Evolutionary conservation across 2,797 vertebrate species (phyloP).

Genomic region (Danio kyathit): DNA sequence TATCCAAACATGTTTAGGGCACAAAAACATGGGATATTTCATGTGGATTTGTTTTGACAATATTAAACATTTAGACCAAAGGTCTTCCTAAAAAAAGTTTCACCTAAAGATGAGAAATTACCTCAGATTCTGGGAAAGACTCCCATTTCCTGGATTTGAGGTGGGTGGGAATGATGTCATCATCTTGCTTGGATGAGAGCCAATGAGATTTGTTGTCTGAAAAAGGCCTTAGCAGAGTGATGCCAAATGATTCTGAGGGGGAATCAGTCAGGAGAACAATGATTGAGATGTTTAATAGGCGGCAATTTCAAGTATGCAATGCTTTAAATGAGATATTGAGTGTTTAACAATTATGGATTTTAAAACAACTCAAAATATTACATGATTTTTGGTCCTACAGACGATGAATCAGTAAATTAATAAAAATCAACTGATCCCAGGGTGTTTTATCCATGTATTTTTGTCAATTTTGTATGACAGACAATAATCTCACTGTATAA

Average conservation of each 20-base stretch:
- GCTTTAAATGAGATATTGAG: background rate
- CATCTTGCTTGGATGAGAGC: conserved; percentile 81
- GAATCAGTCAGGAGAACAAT: background rate
- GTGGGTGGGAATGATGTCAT: conserved; percentile 83
- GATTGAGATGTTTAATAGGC: background rate
- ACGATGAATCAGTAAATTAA: no score
- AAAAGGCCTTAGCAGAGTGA: conserved; percentile 86
- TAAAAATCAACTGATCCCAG: no score
- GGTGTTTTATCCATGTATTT: no score
- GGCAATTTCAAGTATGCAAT: background rate
- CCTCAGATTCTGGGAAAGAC: conserved; percentile 80
- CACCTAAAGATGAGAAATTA: conserved; percentile 56
- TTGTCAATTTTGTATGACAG: no score
- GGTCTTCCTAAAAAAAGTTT: background rate
- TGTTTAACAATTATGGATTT: no score
- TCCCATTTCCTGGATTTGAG: conserved; percentile 81
- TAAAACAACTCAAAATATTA: no score
- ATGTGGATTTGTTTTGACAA: conserved; percentile 9
- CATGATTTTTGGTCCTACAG: no score
- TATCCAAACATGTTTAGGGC: background rate
- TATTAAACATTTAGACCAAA: background rate
- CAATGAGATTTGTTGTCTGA: conserved; percentile 78
- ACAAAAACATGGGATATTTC: background rate
- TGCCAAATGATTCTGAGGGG: conserved; percentile 79
- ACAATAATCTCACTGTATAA: no score